Percentiles rank a stretch among this genome's conserved stretches.
Evolutionary conservation across 2,113 vertebrate genomes (phyloP).

Genomic region (Fregetta grallaria): DNA sequence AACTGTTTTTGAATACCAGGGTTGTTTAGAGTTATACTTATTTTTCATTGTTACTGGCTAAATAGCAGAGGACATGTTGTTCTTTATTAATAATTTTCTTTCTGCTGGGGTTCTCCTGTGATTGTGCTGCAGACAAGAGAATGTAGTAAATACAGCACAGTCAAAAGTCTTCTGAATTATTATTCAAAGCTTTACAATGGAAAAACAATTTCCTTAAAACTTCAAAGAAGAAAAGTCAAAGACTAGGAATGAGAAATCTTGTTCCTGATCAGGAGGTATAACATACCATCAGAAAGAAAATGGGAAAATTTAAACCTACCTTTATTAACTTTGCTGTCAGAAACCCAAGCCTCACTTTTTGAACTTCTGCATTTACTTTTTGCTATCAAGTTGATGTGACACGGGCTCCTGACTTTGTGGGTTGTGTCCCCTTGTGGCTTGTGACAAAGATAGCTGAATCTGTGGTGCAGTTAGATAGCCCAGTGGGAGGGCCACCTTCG

Average conservation of each 20-base stretch:
- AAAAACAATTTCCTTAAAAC: not conserved
- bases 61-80: not conserved
- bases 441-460: not conserved
- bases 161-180: not conserved
- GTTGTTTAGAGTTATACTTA: not conserved
- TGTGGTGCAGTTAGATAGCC: not conserved
- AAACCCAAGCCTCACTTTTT: slow-evolving; percentile 39
- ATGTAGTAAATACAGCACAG: not conserved
- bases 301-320: not conserved
- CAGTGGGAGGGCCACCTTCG: slow-evolving; percentile 50
- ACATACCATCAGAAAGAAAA: not conserved
- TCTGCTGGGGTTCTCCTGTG: not conserved
- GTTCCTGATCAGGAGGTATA: not conserved
- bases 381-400: not conserved
- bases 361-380: slow-evolving; percentile 29
- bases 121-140: not conserved
- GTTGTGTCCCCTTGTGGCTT: slow-evolving; percentile 19
- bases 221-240: not conserved
- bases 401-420: not conserved
- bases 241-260: not conserved
- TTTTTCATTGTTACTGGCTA: not conserved
- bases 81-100: not conserved
- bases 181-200: not conserved
- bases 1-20: not conserved
- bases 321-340: not conserved